Percentiles rank a stretch among this genome's conserved stretches.
Conservation (phyloP, 2,113 vertebrate species). For the Bos javanicus region DNA sequence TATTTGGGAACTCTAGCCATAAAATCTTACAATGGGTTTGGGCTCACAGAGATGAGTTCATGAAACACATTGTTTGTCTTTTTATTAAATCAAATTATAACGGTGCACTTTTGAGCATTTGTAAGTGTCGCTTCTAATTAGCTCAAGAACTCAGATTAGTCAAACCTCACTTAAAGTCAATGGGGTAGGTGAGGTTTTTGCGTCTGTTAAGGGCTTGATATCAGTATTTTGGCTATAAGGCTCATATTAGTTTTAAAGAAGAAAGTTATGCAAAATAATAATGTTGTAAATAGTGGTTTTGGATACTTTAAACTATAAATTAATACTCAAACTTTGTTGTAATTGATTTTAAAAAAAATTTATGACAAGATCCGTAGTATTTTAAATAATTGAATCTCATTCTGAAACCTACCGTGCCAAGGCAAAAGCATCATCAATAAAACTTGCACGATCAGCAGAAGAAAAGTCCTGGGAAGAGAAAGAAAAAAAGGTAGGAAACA, state of each 20-base stretch:
- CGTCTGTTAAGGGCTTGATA: neutral
- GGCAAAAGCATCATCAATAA: slow-evolving; percentile 94
- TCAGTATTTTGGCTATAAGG: neutral
- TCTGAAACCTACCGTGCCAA: slow-evolving; percentile 86
- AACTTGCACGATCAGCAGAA: slow-evolving; percentile 87
- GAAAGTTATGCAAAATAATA: neutral
- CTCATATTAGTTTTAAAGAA: neutral
- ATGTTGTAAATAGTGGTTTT: neutral
- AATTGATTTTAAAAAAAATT: neutral
- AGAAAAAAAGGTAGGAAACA: neutral
- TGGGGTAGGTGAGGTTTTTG: neutral
- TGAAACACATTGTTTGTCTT: neutral
- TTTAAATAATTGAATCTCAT: neutral
- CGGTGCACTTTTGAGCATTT: neutral
- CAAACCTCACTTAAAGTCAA: neutral
- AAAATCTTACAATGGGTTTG: neutral
- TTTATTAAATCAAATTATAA: slow-evolving; percentile 39
- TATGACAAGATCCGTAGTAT: neutral
- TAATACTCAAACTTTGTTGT: neutral
- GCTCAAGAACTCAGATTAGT: neutral
- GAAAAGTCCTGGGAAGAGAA: slow-evolving; percentile 80
- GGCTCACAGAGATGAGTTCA: neutral
- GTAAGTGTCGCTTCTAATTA: neutral
- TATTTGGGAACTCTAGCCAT: neutral
- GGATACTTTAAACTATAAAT: slow-evolving; percentile 20